phyloP scores from a whole-genome alignment of 1,140 invertebrate species.

The Sycobia sp. region DNA sequence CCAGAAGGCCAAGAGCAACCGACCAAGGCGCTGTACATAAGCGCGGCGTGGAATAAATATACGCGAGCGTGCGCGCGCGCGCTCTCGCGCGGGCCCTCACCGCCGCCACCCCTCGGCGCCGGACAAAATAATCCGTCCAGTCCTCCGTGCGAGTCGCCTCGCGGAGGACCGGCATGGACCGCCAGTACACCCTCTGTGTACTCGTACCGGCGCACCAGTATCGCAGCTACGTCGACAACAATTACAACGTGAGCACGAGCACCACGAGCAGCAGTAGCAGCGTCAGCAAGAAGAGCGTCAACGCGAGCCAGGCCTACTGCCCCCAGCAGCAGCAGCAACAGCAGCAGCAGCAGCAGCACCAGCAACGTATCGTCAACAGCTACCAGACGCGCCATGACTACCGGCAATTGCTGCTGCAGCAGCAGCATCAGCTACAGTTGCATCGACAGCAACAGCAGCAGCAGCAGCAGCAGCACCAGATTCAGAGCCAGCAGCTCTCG shows the following conservation, averaged over 20 bases:
- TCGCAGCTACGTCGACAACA: slow-evolving; percentile 54
- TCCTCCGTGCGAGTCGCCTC: too few species aligned
- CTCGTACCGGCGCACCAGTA: slow-evolving; percentile 60
- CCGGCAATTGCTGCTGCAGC: slow-evolving; percentile 26
- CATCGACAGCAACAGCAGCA: slow-evolving; percentile 8
- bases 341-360: slow-evolving; percentile 21
- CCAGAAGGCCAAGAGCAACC: slow-evolving; percentile 19
- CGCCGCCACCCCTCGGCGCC: too few species aligned
- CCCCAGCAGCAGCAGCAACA: slow-evolving; percentile 29
- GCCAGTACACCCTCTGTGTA: slow-evolving; percentile 60
- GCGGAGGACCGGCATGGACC: slow-evolving; percentile 55
- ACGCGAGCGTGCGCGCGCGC: not conserved
- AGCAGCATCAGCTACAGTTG: slow-evolving; percentile 28
- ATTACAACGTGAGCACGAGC: slow-evolving; percentile 38
- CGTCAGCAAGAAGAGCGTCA: not conserved
- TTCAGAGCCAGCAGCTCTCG: not conserved
- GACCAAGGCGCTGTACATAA: too few species aligned
- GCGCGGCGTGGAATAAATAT: slow-evolving; percentile 17
- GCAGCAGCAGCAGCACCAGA: not conserved
- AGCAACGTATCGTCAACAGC: slow-evolving; percentile 21
- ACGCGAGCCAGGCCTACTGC: not conserved
- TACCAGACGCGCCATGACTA: slow-evolving; percentile 24
- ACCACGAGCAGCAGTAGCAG: slow-evolving; percentile 28
- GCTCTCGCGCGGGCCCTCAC: too few species aligned
- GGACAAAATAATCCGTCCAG: too few species aligned